Base-by-base conservation (phyloP, 2,113 vertebrate genomes). In the Melanerpes formicivorus region DNA sequence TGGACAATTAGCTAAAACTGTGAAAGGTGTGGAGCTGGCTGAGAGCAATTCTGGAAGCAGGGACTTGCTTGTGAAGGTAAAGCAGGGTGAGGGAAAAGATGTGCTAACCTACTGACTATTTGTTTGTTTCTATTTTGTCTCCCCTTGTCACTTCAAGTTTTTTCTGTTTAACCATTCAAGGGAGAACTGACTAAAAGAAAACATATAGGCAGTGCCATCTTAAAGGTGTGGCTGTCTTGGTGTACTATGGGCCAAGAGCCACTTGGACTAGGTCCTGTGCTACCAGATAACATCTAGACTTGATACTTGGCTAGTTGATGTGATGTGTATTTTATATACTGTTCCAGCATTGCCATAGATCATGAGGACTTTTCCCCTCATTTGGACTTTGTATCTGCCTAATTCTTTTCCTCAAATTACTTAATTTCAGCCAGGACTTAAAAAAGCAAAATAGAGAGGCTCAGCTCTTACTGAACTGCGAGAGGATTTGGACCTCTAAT, bases 401-500 rank as follows among this genome's bases (percentile, higher is more conserved):
- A 54, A 52, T 72, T 74, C 2, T 78, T 88, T 75, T 67, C 22
- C 54, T 69, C 26, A 72, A 67, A 34, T 58, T 58, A 2, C 75
- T 82, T 80, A 0, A 5, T 64, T 77, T 87, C 78, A 54, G 12
- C 8, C 70, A 92, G 26, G 29, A 94, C 58, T 87, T 89, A 22
- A 67, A 59, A 76, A 90, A 50, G 17, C 40, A 83, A 25, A 14
- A 58, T 29, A 71, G 37, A 81, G 54, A 72, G 21, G 23, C 5
- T 83, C 32, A 65, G 30, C 21, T 88, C 26, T 19, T 46, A 42
- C 55, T 80, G 30, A 93, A 89, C 69, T 44, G 13, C 30, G 67
- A 14, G 69, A 59, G 19, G 27, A 85, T 91, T 93, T 89, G 86
- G 81, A 77, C 46, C 34, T 90, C 71, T 90, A 87, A 82, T 95